Evolutionary conservation across 2,888 invertebrate genomes (phyloP).

Genomic region (Cataglyphis livida): DNA sequence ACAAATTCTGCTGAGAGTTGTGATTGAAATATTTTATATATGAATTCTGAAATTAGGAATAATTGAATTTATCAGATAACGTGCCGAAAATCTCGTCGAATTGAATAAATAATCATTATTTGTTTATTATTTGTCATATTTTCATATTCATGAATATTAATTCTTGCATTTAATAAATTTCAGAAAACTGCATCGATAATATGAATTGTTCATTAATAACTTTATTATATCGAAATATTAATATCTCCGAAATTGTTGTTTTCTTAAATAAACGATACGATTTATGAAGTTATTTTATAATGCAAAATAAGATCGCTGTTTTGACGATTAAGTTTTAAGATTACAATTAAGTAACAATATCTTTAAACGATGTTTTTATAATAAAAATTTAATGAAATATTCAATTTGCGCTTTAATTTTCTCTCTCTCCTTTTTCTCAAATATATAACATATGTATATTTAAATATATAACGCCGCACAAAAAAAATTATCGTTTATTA

Average conservation of each 20-base stretch:
- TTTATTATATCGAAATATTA: slow-evolving; percentile 37
- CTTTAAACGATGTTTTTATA: not conserved
- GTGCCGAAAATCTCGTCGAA: slow-evolving; percentile 6
- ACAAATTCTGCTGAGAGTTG: not conserved
- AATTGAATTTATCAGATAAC: slow-evolving; percentile 17
- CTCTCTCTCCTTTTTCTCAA: too few species aligned
- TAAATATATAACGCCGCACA: not conserved
- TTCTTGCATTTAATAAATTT: slow-evolving; percentile 23
- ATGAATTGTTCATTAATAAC: slow-evolving; percentile 23
- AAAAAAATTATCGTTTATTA: not conserved
- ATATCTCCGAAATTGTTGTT: not conserved
- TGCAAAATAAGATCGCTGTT: not conserved
- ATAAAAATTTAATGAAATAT: not conserved
- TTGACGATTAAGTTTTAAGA: not conserved
- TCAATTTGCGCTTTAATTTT: too few species aligned
- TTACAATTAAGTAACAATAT: not conserved
- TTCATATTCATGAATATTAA: slow-evolving; percentile 43
- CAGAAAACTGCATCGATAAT: slow-evolving; percentile 25
- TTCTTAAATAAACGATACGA: slow-evolving; percentile 5
- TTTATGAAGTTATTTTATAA: slow-evolving; percentile 1
- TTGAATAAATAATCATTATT: slow-evolving; percentile 47
- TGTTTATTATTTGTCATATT: slow-evolving; percentile 31
- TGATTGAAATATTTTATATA: slow-evolving; percentile 10
- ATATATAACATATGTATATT: not conserved
- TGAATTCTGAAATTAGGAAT: slow-evolving; percentile 39